phyloP scores from a whole-genome alignment of 2,113 vertebrate species.

The Synchiropus splendidus region DNA sequence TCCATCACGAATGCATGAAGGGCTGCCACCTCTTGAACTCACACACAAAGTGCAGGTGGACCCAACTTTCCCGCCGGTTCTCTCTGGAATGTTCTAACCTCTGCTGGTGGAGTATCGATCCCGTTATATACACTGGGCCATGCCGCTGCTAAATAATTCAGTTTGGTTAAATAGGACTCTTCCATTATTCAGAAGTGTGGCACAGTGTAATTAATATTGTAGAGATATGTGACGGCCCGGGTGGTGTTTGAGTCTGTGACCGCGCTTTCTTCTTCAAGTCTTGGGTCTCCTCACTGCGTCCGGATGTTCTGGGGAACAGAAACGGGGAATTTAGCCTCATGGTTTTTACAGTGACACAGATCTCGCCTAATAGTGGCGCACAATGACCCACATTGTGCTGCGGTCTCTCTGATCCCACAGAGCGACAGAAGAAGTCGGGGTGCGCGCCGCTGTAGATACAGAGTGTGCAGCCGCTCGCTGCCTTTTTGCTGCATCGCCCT shows the following conservation, averaged over 20 bases:
- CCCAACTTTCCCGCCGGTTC: slow-evolving; percentile 40
- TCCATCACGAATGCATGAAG: no score
- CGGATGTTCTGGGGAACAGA: no score
- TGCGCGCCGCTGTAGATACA: no score
- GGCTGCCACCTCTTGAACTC: not conserved
- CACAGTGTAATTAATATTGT: slow-evolving; percentile 76
- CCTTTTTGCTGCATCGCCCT: no score
- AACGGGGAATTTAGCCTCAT: no score
- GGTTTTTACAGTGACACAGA: no score
- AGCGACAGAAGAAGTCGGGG: no score
- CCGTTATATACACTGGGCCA: slow-evolving; percentile 65
- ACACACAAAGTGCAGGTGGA: slow-evolving; percentile 27
- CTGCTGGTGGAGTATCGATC: slow-evolving; percentile 64
- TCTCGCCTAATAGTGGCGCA: no score
- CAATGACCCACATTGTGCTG: no score
- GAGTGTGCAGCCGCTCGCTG: no score
- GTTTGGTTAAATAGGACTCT: slow-evolving; percentile 69
- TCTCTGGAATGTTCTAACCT: slow-evolving; percentile 66
- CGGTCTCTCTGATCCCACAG: no score
- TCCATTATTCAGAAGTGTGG: slow-evolving; percentile 71
- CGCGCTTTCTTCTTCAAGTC: slow-evolving; percentile 22
- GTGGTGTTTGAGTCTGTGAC: slow-evolving; percentile 58
- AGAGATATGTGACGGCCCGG: slow-evolving; percentile 66
- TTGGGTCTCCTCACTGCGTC: no score
- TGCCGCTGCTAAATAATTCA: slow-evolving; percentile 72